Percentiles rank a stretch among this genome's conserved stretches.
Evolutionary conservation across 2,113 vertebrate genomes (phyloP).

Genomic region (Cephalopholis sonnerati): DNA sequence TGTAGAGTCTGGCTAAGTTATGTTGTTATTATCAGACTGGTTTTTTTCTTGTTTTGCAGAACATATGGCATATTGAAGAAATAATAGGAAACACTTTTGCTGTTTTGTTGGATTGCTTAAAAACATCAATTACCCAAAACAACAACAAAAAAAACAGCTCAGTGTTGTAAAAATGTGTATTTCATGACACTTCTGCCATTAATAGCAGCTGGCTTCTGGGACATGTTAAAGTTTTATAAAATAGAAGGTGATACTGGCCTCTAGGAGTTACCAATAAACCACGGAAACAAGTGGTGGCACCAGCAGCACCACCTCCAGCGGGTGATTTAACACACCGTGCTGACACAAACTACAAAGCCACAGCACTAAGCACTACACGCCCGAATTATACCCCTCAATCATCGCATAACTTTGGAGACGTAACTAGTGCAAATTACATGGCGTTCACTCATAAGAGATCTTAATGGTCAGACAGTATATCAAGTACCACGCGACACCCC

Average conservation of each 20-base stretch:
- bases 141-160: conserved; percentile 1
- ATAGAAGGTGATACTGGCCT: not conserved
- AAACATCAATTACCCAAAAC: not conserved
- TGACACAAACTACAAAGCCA: not conserved
- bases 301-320: conserved; percentile 5
- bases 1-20: conserved; percentile 8
- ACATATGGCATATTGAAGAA: conserved; percentile 21
- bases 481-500: conserved; percentile 41
- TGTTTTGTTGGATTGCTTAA: conserved; percentile 12
- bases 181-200: not conserved
- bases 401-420: conserved; percentile 25
- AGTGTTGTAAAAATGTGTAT: not conserved
- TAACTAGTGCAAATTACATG: conserved; percentile 62
- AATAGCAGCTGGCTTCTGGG: not conserved
- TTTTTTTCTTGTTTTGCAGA: not conserved
- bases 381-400: conserved; percentile 42
- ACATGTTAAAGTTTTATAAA: not conserved
- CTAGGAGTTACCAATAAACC: not conserved
- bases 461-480: conserved; percentile 55
- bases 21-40: not conserved
- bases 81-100: conserved; percentile 14
- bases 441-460: conserved; percentile 60
- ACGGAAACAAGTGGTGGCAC: not conserved
- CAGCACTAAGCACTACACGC: conserved; percentile 5
- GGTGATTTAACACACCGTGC: conserved; percentile 6